phyloP scores from a whole-genome alignment of 2,888 invertebrate species.

The Apomyelois bistriatella region DNA sequence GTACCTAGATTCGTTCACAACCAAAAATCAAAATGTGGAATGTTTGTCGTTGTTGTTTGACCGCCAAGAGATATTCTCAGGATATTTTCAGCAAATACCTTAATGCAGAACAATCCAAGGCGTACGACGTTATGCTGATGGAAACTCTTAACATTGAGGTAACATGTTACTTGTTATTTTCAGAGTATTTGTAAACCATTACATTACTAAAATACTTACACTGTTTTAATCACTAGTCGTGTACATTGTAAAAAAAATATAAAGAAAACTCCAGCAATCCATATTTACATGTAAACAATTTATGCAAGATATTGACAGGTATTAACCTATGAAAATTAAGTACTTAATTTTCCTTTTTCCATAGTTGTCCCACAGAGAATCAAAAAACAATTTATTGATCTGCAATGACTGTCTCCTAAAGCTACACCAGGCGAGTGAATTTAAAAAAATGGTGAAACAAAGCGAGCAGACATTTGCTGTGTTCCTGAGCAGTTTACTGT shows the following conservation, averaged over 20 bases:
- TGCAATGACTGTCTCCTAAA: slow-evolving; percentile 40
- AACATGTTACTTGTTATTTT: too few species aligned
- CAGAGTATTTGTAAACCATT: too few species aligned
- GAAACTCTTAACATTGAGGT: slow-evolving; percentile 48
- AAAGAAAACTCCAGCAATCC: too few species aligned
- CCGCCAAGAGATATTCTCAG: slow-evolving; percentile 27
- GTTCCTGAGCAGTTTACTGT: slow-evolving; percentile 17
- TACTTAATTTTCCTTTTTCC: too few species aligned
- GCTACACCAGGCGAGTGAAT: slow-evolving; percentile 33
- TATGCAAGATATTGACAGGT: too few species aligned
- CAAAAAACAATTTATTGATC: slow-evolving; percentile 20
- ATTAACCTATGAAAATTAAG: too few species aligned
- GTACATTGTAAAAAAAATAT: too few species aligned
- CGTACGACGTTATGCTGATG: slow-evolving; percentile 39
- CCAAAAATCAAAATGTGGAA: background rate
- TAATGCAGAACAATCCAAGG: slow-evolving; percentile 32
- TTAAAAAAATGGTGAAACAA: slow-evolving; percentile 37
- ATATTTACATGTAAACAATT: too few species aligned
- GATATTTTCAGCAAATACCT: slow-evolving; percentile 35
- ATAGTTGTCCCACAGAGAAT: background rate
- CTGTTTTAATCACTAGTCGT: too few species aligned
- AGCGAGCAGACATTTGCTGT: slow-evolving; percentile 29
- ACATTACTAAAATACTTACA: too few species aligned
- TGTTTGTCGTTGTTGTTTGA: slow-evolving; percentile 47
- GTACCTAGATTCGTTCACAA: too few species aligned